Base-by-base conservation (phyloP, 2,113 vertebrate genomes). In the Beaufortia kweichowensis region DNA sequence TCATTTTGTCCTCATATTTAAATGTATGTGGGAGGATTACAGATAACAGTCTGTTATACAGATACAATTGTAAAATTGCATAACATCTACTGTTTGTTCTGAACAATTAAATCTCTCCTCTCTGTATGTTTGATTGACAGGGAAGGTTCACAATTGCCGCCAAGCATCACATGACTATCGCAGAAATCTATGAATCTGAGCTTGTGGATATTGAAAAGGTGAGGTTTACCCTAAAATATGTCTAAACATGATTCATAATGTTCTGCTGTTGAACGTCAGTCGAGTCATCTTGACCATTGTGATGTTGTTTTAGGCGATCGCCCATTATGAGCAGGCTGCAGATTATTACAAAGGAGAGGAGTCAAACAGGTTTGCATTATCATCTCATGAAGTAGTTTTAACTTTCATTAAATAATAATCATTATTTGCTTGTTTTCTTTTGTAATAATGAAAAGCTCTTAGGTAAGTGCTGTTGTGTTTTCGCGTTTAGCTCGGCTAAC, bases 271-370 rank as follows among this genome's bases (percentile, higher is more conserved):
- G 4, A 14, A 46, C 24, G 2, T 35, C 19, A 56, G 0, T 57
- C 3, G 17, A 41, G 39, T 53, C 7, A 1, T 3, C n/a, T 1
- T 55, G 62, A 24, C 12, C 23, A 10, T 48, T 67, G 53, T 61
- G 24, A 29, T 48, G 10, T 61, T 23, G 73, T 73, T 85, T 73
- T 86, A 98, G 97, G 96, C 95, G 2, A 95, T 99, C 0, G 97
- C 97, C 4, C 97, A 99, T 92, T 99, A 98, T 6, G 97, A 98
- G 85, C 97, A 99, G 86, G 96, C 97, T 3, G 97, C 97, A 4
- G 97, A 99, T 84, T 99, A 98, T 84, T 99, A 99, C 90, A 99
- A 98, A 79, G 97, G 96, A 75, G 97, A 99, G 55, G 97, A 99
- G 86, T 98, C 97, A 0, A 99, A 98, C 92, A 98, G 97, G 97